Conservation (phyloP, 2,797 vertebrate genomes). For the Bufotes viridis region DNA sequence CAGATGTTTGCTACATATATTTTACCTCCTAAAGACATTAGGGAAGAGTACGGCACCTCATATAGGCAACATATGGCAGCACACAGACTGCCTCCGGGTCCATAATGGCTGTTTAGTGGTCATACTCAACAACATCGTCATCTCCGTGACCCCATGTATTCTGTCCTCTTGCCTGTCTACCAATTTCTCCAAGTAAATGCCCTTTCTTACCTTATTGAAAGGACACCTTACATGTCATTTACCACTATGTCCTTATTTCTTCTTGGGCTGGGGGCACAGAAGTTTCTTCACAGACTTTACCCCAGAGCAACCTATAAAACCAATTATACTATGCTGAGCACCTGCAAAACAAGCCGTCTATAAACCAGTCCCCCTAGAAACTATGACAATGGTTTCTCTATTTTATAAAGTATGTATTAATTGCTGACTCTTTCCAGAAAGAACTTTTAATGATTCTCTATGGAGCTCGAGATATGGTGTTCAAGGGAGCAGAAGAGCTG, state of each 20-base stretch:
- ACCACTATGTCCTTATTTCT: neutral
- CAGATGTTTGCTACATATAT: no score
- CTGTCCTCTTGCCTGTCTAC: no score
- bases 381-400: conserved; percentile 34
- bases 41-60: no score
- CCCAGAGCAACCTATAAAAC: neutral
- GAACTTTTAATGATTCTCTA: conserved; percentile 43
- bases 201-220: neutral
- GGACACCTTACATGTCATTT: neutral
- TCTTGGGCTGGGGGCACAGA: neutral
- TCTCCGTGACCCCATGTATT: no score
- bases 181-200: neutral
- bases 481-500: neutral
- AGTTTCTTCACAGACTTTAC: neutral
- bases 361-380: conserved; percentile 5
- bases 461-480: neutral
- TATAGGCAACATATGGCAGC: no score
- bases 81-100: no score
- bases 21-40: no score
- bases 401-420: conserved; percentile 35
- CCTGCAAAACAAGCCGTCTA: neutral
- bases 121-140: no score
- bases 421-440: conserved; percentile 36
- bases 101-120: no score
- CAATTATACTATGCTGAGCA: neutral